These are phyloP conservation scores for Scortum barcoo DNA, from an alignment of 2,113 vertebrate genomes.

Conservation along the genomic window DNA sequence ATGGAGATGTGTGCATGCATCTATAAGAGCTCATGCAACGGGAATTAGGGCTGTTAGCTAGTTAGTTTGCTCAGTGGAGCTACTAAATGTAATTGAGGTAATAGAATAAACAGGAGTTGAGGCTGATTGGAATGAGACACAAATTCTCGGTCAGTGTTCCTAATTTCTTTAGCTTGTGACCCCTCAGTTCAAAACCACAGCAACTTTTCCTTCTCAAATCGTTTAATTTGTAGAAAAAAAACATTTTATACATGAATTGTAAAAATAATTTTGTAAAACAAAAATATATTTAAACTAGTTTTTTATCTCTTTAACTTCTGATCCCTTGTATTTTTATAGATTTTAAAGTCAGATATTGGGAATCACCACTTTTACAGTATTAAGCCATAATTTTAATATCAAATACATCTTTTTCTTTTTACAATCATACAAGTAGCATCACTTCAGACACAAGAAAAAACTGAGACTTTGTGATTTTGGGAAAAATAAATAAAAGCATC, in stretches of 20 bases:
- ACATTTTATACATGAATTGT: background rate
- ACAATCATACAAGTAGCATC: background rate
- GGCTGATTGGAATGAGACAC: background rate
- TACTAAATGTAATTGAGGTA: background rate
- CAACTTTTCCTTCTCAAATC: background rate
- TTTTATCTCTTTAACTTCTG: background rate
- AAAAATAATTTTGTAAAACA: background rate
- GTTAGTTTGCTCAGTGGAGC: background rate
- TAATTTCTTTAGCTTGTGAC: background rate
- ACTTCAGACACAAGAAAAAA: background rate
- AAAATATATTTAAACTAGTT: background rate
- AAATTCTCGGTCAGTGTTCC: background rate
- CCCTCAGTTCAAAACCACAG: background rate
- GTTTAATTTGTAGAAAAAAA: background rate
- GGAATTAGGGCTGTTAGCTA: background rate
- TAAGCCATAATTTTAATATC: too few species aligned
- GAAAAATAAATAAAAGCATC: background rate
- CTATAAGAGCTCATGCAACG: background rate
- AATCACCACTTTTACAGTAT: background rate
- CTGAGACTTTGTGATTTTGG: background rate
- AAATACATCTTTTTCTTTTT: too few species aligned
- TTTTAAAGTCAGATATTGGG: too few species aligned
- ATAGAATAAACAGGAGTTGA: constrained; percentile 19
- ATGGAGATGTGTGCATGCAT: background rate
- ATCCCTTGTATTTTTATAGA: background rate